Evolutionary conservation across 2,888 invertebrate species (phyloP).

Genomic region (Conomelus anceps): DNA sequence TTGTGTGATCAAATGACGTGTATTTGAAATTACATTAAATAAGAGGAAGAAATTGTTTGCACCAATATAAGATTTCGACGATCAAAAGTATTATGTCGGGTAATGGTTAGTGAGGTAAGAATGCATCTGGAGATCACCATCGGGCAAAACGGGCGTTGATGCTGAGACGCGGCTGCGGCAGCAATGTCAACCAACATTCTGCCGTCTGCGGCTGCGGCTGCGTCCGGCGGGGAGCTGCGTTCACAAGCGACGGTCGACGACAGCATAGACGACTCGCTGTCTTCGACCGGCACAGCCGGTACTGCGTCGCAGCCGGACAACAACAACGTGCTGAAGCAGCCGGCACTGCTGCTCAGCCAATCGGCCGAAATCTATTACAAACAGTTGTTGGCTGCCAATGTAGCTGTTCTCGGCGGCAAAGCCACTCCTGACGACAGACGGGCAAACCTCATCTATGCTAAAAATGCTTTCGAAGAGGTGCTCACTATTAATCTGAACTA

Average conservation of each 20-base stretch:
- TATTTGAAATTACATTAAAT: too few species aligned
- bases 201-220: not conserved
- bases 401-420: conserved; percentile 30
- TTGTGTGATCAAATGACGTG: too few species aligned
- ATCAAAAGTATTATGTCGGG: not conserved
- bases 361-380: conserved; percentile 35
- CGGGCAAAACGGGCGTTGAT: too few species aligned
- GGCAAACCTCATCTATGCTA: conserved; percentile 16
- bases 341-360: conserved; percentile 59
- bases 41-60: not conserved
- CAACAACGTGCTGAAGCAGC: conserved; percentile 56
- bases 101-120: not conserved
- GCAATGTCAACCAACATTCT: not conserved
- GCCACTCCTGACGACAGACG: conserved; percentile 18
- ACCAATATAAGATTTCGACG: not conserved
- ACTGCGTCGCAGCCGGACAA: not conserved
- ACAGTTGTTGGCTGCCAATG: conserved; percentile 35
- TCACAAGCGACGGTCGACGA: conserved; percentile 16
- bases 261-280: conserved; percentile 22
- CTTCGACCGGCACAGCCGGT: not conserved
- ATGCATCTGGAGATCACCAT: too few species aligned
- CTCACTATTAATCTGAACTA: not conserved
- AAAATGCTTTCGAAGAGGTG: conserved; percentile 23
- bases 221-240: conserved; percentile 5
- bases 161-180: not conserved